A percentile compares a stretch with the other conserved stretches of the same genome.
phyloP scores from a whole-genome alignment of 2,113 vertebrate genomes.

The Hyaena hyaena region DNA sequence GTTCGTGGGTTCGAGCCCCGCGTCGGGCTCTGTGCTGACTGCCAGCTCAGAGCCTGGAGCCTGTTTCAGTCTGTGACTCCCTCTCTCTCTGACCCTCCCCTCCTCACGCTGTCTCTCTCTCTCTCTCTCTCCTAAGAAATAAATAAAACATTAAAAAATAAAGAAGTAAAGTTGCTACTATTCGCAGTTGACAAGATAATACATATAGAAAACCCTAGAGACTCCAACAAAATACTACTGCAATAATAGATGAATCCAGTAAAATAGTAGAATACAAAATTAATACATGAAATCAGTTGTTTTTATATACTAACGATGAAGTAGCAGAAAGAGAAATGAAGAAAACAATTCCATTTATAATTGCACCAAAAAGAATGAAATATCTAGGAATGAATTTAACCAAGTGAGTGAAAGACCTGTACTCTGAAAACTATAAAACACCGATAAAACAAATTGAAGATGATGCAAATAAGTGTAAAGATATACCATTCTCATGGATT shows the following conservation, averaged over 20 bases:
- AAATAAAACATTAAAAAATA: too few species aligned
- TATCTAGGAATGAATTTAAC: neutral
- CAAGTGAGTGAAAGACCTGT: neutral
- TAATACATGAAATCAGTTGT: neutral
- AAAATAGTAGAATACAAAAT: neutral
- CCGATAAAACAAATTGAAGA: neutral
- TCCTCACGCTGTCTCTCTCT: too few species aligned
- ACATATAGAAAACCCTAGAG: neutral
- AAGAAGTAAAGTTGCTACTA: neutral
- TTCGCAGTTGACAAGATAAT: neutral
- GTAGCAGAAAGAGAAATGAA: neutral
- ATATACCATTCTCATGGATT: neutral
- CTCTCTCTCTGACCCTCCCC: too few species aligned
- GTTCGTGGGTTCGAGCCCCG: too few species aligned
- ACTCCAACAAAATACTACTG: neutral
- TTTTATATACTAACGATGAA: neutral
- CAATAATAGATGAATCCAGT: neutral
- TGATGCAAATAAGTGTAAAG: neutral
- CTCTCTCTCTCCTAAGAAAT: too few species aligned
- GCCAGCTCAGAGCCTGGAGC: too few species aligned
- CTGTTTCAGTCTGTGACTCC: too few species aligned
- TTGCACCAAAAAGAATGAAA: neutral
- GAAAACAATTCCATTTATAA: neutral
- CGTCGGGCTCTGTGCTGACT: too few species aligned
- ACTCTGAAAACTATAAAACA: neutral